Conservation (phyloP, 2,113 vertebrate species). For the Nothoprocta pentlandii region DNA sequence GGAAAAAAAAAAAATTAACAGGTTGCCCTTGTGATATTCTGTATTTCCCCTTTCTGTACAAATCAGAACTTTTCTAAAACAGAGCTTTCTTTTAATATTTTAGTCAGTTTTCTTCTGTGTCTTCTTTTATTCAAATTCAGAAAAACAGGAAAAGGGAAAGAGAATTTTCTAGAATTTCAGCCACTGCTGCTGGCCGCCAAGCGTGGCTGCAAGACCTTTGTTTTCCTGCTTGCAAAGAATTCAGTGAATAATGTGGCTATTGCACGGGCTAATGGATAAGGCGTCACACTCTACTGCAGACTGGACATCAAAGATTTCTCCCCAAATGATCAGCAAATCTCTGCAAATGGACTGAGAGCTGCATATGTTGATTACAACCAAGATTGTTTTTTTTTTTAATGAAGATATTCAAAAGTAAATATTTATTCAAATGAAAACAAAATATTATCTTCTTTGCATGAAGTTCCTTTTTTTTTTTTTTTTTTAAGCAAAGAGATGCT, state of each 20-base stretch:
- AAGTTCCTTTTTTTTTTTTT: background rate
- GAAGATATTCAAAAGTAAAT: background rate
- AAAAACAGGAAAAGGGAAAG: background rate
- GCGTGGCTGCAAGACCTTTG: background rate
- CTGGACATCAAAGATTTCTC: background rate
- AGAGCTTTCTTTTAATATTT: background rate
- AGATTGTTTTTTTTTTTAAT: background rate
- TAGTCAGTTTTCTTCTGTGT: background rate
- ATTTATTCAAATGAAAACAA: background rate
- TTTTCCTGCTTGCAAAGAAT: background rate
- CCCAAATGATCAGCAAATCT: background rate
- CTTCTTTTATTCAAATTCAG: background rate
- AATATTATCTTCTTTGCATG: background rate
- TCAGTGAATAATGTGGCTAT: fast-evolving
- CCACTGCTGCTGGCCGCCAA: background rate
- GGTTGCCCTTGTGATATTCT: constrained; percentile 3
- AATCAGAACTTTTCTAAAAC: background rate
- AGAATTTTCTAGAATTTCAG: background rate
- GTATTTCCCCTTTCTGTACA: background rate
- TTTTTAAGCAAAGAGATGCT: background rate
- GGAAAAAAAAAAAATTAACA: background rate
- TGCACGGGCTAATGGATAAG: background rate
- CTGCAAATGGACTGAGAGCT: background rate
- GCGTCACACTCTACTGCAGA: background rate
- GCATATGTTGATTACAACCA: background rate